Evolutionary conservation across 2,113 vertebrate species (phyloP), one percentile per base, ranked within the genome.

Genomic region (Emberiza fucata): DNA sequence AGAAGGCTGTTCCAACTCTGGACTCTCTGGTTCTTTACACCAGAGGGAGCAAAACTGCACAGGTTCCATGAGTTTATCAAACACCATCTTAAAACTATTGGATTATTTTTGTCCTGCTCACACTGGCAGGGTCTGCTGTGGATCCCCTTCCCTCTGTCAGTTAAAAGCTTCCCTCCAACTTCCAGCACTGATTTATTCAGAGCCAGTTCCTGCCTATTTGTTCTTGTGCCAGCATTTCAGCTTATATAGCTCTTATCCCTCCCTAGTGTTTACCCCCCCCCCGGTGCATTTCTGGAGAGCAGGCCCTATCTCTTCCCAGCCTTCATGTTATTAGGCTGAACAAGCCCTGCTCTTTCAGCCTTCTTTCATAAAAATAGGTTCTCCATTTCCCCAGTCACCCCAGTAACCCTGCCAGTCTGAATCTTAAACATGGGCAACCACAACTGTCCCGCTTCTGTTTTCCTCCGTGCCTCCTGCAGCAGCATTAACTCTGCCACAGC

Each of bases 221-320:
- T 97, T 96, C 96, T 91, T 87, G 94, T 95, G 96, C 96, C 96
- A 97, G 73, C 86, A 91, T 95, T 97, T 95, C 96, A 96, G 95
- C 89, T 97, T 95, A 96, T 91, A 95, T 94, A 92, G 95, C 95
- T 96, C 96, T 95, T 95, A 96, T 96, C 96, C 95, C 81, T 97
- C 95, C 96, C 95, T 94, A 60, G 95, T 95, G 94, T 94, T 95
- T 95, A 89, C 64, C 57, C 66, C 61, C 60, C 50, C 8, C 19
- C 56, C 14, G 1, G 92, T 75, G 61, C 84, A 91, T 97, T 97
- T 94, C 94, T 95, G 95, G 91, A 96, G 92, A 92, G 91, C 93
- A 81, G 81, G 73, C 89, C 89, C 95, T 97, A 95, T 95, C 96
- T 96, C 89, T 95, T 86, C 95, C 81, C 93, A 92, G 95, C 91